Percentiles rank a stretch among this genome's conserved stretches.
phyloP scores from a whole-genome alignment of 2,888 invertebrate species.

The Lamellibrachia satsuma region DNA sequence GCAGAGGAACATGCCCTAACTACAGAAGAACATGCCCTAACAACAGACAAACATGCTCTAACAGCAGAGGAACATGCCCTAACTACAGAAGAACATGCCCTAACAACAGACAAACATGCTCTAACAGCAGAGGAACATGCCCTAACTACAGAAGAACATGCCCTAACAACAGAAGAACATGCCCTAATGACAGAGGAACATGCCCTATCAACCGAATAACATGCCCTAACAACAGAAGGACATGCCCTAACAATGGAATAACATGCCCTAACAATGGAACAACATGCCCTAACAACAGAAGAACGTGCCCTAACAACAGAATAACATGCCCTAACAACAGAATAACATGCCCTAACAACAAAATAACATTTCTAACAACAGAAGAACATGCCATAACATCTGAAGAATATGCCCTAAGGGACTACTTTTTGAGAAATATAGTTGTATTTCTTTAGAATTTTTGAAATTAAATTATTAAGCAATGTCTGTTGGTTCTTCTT shows the following conservation, averaged over 20 bases:
- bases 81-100: not conserved
- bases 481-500: too few species aligned
- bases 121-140: not conserved
- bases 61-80: not conserved
- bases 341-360: not conserved
- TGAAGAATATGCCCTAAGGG: not conserved
- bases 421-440: too few species aligned
- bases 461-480: too few species aligned
- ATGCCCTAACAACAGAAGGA: too few species aligned
- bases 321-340: not conserved
- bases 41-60: too few species aligned
- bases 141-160: not conserved
- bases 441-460: too few species aligned
- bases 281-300: not conserved
- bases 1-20: not conserved
- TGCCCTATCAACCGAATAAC: too few species aligned
- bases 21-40: not conserved
- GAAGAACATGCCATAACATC: not conserved
- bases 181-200: not conserved
- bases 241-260: not conserved
- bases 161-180: not conserved
- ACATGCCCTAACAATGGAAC: not conserved
- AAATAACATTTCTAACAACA: not conserved
- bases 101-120: not conserved
- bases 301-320: not conserved